These are phyloP conservation scores for Petrocephalus schoutedeni DNA, from an alignment of 2,797 vertebrate genomes.

Conservation along the genomic window DNA sequence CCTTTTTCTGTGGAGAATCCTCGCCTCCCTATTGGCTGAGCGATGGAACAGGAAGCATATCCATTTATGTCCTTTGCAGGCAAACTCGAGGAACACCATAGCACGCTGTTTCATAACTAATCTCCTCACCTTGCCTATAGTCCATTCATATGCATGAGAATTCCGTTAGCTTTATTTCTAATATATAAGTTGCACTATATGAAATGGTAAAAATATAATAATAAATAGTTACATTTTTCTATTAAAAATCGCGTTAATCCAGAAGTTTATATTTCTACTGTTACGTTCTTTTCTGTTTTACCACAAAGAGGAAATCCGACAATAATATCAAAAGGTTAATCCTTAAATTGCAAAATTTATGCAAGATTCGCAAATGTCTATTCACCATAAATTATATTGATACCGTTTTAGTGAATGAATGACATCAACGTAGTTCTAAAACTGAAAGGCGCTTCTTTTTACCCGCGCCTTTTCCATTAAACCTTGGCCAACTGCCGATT, in stretches of 20 bases:
- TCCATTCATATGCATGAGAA: slow-evolving; percentile 15
- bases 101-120: slow-evolving; percentile 24
- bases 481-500: background rate
- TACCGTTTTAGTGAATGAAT: background rate
- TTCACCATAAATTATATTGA: background rate
- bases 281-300: background rate
- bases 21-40: slow-evolving; percentile 60
- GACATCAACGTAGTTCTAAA: background rate
- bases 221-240: background rate
- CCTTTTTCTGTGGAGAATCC: slow-evolving; percentile 66
- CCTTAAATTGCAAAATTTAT: background rate
- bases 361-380: background rate
- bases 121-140: slow-evolving; percentile 17
- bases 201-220: background rate
- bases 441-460: background rate
- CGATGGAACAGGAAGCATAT: slow-evolving; percentile 55
- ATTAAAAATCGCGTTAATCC: background rate
- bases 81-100: slow-evolving; percentile 23
- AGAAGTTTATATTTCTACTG: background rate
- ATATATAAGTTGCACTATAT: background rate
- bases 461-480: background rate
- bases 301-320: background rate
- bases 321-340: background rate
- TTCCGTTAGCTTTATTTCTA: background rate
- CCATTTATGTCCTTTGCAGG: slow-evolving; percentile 61